Evolutionary conservation across 2,888 invertebrate genomes (phyloP).

Genomic region (Boloria selene): DNA sequence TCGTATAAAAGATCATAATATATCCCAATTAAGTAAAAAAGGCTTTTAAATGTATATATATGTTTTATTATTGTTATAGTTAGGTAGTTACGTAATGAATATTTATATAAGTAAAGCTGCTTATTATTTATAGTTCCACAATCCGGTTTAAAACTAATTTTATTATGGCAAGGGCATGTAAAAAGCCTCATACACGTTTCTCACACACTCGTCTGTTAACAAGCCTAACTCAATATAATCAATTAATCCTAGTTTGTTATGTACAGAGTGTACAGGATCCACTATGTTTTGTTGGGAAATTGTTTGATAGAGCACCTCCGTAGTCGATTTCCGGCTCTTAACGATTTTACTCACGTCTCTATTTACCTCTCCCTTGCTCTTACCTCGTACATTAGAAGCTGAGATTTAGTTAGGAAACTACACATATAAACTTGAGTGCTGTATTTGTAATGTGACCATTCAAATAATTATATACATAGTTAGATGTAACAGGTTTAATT

Average conservation of each 20-base stretch:
- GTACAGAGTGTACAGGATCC: constrained; percentile 6
- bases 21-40: too few relatives aligned
- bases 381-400: constrained; percentile 12
- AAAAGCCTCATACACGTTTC: neutral
- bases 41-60: too few relatives aligned
- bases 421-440: neutral
- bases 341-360: constrained; percentile 24
- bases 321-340: constrained; percentile 31
- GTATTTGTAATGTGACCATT: too few relatives aligned
- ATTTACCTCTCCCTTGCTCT: constrained; percentile 8
- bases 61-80: too few relatives aligned
- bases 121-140: too few relatives aligned
- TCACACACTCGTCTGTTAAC: neutral
- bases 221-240: neutral
- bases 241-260: constrained; percentile 5
- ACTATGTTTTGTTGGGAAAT: constrained; percentile 27
- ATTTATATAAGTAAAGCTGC: too few relatives aligned
- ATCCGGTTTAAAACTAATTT: too few relatives aligned
- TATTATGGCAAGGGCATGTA: too few relatives aligned
- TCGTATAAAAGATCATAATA: too few relatives aligned
- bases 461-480: too few relatives aligned
- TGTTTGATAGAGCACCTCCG: constrained; percentile 23
- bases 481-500: too few relatives aligned
- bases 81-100: too few relatives aligned
- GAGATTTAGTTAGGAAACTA: constrained; percentile 17